Evolutionary conservation across 2,113 vertebrate species (phyloP).

Genomic region (Tragelaphus scriptus): DNA sequence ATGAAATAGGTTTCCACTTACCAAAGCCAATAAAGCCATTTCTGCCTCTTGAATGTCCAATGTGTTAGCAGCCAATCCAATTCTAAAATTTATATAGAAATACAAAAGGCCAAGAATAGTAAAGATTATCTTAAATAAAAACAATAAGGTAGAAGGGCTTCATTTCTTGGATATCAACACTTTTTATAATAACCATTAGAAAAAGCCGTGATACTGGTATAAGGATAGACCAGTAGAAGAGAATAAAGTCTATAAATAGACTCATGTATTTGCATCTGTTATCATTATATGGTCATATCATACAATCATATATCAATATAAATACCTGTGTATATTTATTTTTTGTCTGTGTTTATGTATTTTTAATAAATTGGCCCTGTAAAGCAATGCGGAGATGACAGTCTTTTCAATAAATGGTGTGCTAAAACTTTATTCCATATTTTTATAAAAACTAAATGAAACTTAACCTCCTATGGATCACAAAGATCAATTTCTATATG

Average conservation of each 20-base stretch:
- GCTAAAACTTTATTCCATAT: background rate
- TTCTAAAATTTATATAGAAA: background rate
- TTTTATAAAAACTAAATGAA: slow-evolving; percentile 15
- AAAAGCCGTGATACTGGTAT: background rate
- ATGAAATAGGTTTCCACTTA: background rate
- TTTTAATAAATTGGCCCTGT: background rate
- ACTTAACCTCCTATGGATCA: background rate
- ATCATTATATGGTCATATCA: background rate
- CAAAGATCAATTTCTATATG: background rate
- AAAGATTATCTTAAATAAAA: background rate
- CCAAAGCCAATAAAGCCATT: background rate
- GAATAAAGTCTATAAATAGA: background rate
- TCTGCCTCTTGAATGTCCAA: background rate
- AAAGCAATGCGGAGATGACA: background rate
- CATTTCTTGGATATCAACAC: background rate
- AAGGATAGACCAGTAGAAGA: background rate
- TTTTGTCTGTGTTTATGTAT: background rate
- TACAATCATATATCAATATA: background rate
- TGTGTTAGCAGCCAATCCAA: background rate
- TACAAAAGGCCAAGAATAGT: background rate
- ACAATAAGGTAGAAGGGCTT: background rate
- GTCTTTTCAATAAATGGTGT: background rate
- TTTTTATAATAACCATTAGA: background rate
- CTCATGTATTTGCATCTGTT: background rate
- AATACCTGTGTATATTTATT: background rate